Percentiles rank a stretch among this genome's conserved stretches.
phyloP scores from a whole-genome alignment of 2,113 vertebrate species.

The Arothron firmamentum region DNA sequence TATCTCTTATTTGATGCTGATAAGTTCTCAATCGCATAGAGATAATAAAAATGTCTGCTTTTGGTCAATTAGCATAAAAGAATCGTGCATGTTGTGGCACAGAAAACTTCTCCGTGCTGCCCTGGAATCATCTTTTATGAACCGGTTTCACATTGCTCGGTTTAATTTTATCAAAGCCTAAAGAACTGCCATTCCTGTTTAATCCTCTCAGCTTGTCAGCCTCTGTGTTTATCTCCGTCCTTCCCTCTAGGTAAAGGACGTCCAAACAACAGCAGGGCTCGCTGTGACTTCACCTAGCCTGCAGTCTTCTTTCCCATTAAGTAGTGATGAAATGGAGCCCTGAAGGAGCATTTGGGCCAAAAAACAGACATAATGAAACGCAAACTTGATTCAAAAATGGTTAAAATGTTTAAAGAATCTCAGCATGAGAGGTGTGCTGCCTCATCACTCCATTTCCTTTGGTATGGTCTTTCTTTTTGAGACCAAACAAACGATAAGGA shows the following conservation, averaged over 20 bases:
- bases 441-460: too few relatives aligned
- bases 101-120: neutral
- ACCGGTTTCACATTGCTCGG: neutral
- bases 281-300: constrained; percentile 39
- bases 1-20: too few relatives aligned
- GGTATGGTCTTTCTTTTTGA: too few relatives aligned
- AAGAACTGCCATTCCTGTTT: constrained; percentile 18
- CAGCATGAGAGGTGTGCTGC: too few relatives aligned
- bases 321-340: constrained; percentile 44
- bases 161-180: constrained; percentile 11
- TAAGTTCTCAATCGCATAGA: too few relatives aligned
- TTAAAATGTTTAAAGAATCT: too few relatives aligned
- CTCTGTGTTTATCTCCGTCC: constrained; percentile 56
- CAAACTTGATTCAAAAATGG: neutral
- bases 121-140: neutral
- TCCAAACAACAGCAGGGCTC: constrained; percentile 48
- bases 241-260: constrained; percentile 60
- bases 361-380: neutral
- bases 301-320: constrained; percentile 39
- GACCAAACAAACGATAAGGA: too few relatives aligned
- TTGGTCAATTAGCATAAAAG: neutral
- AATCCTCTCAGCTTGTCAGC: constrained; percentile 25
- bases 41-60: neutral
- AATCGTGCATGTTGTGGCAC: neutral
- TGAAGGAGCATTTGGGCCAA: constrained; percentile 11